Evolutionary conservation across 2,797 vertebrate genomes (phyloP).

Genomic region (Sebastes melanostomus): DNA sequence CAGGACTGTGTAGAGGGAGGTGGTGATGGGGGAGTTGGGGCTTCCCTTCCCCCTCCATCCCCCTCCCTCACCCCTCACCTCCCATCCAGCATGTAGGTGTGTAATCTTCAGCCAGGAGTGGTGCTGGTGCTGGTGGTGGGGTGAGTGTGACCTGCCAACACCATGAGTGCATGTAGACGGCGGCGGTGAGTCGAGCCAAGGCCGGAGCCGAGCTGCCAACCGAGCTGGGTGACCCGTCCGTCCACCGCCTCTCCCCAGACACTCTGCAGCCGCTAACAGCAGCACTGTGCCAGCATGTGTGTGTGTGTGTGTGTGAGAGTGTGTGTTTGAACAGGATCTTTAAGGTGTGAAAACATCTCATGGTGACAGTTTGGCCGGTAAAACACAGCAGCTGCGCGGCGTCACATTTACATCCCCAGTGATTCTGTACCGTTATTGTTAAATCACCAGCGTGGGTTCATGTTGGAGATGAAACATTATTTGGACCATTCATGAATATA

Average conservation of each 20-base stretch:
- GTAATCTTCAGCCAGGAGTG: conserved; percentile 68
- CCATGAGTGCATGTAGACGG: conserved; percentile 57
- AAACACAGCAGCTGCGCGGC: conserved; percentile 18
- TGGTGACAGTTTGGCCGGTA: conserved; percentile 52
- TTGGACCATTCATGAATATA: neutral
- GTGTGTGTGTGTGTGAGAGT: conserved; percentile 3
- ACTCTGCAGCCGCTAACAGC: conserved; percentile 24
- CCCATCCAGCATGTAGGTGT: conserved; percentile 71
- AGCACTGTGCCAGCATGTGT: conserved; percentile 20
- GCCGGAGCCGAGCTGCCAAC: conserved; percentile 70
- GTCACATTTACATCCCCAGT: conserved; percentile 14
- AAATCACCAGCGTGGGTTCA: neutral
- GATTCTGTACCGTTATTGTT: neutral
- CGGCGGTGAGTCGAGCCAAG: conserved; percentile 66
- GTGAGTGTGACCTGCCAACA: conserved; percentile 71
- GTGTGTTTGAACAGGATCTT: conserved; percentile 13
- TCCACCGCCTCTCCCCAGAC: conserved; percentile 52
- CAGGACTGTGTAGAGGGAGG: conserved; percentile 71
- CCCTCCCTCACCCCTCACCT: conserved; percentile 12
- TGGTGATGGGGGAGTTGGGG: conserved; percentile 59
- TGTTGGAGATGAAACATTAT: neutral
- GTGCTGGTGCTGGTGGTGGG: neutral
- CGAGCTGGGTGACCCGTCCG: conserved; percentile 64
- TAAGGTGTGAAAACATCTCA: conserved; percentile 58
- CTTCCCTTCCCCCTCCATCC: conserved; percentile 10